Evolutionary conservation across 1,140 invertebrate species (phyloP).

Genomic region (Heliconius melpomene): DNA sequence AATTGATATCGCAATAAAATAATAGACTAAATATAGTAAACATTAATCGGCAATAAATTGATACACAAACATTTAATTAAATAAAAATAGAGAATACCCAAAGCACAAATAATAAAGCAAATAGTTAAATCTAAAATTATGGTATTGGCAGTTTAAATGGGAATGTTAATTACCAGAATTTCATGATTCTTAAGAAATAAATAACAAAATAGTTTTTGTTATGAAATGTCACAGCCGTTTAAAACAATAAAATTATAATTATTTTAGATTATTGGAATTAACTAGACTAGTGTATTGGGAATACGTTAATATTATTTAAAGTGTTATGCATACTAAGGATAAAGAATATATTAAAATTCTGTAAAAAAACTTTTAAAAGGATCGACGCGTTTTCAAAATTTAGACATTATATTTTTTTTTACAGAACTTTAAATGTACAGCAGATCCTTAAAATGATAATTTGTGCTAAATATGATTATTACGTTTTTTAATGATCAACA

Average conservation of each 20-base stretch:
- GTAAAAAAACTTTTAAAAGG: neutral
- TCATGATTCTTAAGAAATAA: slow-evolving; percentile 31
- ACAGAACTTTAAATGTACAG: neutral
- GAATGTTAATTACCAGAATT: slow-evolving; percentile 29
- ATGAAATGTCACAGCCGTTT: slow-evolving; percentile 4
- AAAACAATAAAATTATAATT: neutral
- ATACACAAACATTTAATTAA: neutral
- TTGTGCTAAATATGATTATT: slow-evolving; percentile 6
- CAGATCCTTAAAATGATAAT: neutral
- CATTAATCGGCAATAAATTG: neutral
- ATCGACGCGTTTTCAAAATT: neutral
- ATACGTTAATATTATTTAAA: neutral
- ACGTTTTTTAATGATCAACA: slow-evolving; percentile 5
- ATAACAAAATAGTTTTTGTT: slow-evolving; percentile 24
- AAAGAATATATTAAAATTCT: neutral
- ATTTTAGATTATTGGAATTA: neutral
- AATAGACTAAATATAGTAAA: neutral
- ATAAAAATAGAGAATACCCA: neutral
- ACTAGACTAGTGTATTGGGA: neutral
- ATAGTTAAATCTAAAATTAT: slow-evolving; percentile 21
- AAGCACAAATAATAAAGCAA: slow-evolving; percentile 2
- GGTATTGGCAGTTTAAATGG: slow-evolving; percentile 32
- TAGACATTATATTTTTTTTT: neutral
- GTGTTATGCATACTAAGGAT: too few relatives aligned
- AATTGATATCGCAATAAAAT: neutral